Evolutionary conservation across 2,888 invertebrate species (phyloP), one percentile per base, ranked within the genome.

Genomic region (Volucella bombylans): DNA sequence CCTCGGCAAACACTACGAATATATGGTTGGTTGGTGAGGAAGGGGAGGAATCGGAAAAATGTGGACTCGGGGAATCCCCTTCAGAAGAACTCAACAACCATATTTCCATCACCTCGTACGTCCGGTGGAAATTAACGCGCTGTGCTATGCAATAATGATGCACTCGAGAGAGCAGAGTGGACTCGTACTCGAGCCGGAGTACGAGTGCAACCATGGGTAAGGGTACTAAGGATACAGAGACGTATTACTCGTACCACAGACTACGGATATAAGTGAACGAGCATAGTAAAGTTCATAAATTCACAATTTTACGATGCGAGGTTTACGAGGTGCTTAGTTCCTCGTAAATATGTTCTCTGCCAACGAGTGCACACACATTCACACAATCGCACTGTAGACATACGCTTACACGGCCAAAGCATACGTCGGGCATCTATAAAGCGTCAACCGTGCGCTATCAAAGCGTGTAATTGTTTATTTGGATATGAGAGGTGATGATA

Each of bases 261-360:
- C 9, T n/a, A 59, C 57, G 12, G 11, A 59, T 38, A 39, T 38
- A 38, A 59, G 57, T 59, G 57, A 41, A 11, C 23, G 14, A 54
- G 47, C 61, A 55, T 52, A 68, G 82, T 78, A 69, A 65, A 79
- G 74, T 83, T 83, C 74, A 83, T 83, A 83, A 83, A 83, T 83
- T 76, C 74, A 74, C 69, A 83, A 74, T 83, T 83, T 83, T 83
- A 83, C 79, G 83, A 83, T 61, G 71, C 67, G 79, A 83, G 71
- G 82, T 83, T 83, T 83, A 83, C 79, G 83, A 83, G 79, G 83
- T 83, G 83, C 83, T 83, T 83, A 83, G 74, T 71, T 79, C 64
- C 65, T 79, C 79, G 71, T 83, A 83, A 83, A 83, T 69, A 72
- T 31, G 31, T 6, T 31, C 64, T 78, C 62, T 57, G 41, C 55